phyloP scores from a whole-genome alignment of 1,140 invertebrate genomes.

The Parasteatoda tepidariorum region DNA sequence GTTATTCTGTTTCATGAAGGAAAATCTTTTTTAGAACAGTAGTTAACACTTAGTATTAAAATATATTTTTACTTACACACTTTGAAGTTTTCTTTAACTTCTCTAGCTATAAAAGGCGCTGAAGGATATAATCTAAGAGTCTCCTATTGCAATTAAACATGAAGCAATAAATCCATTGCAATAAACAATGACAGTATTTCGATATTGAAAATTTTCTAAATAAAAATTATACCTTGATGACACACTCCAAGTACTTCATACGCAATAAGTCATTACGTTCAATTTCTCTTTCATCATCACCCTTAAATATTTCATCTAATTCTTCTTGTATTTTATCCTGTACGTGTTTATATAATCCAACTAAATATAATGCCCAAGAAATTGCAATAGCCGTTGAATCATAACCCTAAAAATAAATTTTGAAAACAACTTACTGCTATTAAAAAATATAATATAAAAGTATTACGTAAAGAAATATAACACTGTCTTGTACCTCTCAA shows the following conservation, averaged over 20 bases:
- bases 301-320: slow-evolving; percentile 68
- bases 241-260: slow-evolving; percentile 78
- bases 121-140: slow-evolving; percentile 76
- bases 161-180: neutral
- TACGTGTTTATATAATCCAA: slow-evolving; percentile 66
- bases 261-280: slow-evolving; percentile 72
- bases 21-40: no score
- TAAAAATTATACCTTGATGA: slow-evolving; percentile 73
- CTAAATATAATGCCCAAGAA: slow-evolving; percentile 66
- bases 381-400: slow-evolving; percentile 63
- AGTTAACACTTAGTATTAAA: no score
- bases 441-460: neutral
- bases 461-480: no score
- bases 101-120: slow-evolving; percentile 73
- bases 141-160: slow-evolving; percentile 70
- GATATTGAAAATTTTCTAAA: no score
- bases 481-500: no score
- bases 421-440: neutral
- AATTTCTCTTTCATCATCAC: slow-evolving; percentile 66
- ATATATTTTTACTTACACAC: slow-evolving; percentile 67
- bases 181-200: neutral
- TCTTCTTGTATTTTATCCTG: slow-evolving; percentile 69
- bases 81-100: slow-evolving; percentile 70
- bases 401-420: slow-evolving; percentile 47
- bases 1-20: no score